A percentile compares a stretch with the other conserved stretches of the same genome.
phyloP scores from a whole-genome alignment of 2,888 invertebrate species.

The Acleris cristana region DNA sequence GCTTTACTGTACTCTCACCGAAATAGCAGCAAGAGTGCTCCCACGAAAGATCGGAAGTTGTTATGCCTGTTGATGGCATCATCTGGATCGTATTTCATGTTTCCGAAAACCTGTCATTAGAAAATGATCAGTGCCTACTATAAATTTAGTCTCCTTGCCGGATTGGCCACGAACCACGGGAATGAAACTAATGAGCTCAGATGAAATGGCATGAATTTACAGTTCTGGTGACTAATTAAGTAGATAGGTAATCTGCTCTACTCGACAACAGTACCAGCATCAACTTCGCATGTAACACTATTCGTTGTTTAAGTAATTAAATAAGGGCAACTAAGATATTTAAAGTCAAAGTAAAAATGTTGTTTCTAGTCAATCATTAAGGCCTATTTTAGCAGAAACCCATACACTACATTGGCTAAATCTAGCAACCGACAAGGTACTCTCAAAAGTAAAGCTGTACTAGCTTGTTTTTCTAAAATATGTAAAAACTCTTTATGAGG shows the following conservation, averaged over 20 bases:
- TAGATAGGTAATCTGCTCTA: slow-evolving; percentile 14
- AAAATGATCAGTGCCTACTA: slow-evolving; percentile 58
- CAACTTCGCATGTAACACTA: slow-evolving; percentile 19
- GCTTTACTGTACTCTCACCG: slow-evolving; percentile 86
- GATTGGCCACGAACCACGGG: slow-evolving; percentile 12
- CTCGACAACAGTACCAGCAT: slow-evolving; percentile 16
- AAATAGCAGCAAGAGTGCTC: slow-evolving; percentile 95
- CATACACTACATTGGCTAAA: slow-evolving; percentile 40
- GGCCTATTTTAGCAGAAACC: slow-evolving; percentile 32
- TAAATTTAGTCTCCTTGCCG: slow-evolving; percentile 17
- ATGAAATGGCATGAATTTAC: slow-evolving; percentile 27
- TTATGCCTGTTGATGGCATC: slow-evolving; percentile 96
- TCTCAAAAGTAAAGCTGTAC: slow-evolving; percentile 13
- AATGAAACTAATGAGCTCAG: slow-evolving; percentile 29
- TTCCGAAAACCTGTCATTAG: slow-evolving; percentile 93
- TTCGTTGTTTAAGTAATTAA: slow-evolving; percentile 2
- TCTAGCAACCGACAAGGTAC: slow-evolving; percentile 5
- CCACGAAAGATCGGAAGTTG: slow-evolving; percentile 97
- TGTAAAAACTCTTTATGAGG: background rate
- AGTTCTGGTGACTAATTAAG: slow-evolving; percentile 9
- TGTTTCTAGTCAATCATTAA: background rate
- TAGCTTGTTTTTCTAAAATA: slow-evolving; percentile 7
- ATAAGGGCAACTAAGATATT: slow-evolving; percentile 12
- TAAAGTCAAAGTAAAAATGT: slow-evolving; percentile 8
- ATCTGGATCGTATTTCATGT: slow-evolving; percentile 93